Evolutionary conservation across 2,888 invertebrate genomes (phyloP), one percentile per base, ranked within the genome.

Genomic region (Drosophila quinaria): DNA sequence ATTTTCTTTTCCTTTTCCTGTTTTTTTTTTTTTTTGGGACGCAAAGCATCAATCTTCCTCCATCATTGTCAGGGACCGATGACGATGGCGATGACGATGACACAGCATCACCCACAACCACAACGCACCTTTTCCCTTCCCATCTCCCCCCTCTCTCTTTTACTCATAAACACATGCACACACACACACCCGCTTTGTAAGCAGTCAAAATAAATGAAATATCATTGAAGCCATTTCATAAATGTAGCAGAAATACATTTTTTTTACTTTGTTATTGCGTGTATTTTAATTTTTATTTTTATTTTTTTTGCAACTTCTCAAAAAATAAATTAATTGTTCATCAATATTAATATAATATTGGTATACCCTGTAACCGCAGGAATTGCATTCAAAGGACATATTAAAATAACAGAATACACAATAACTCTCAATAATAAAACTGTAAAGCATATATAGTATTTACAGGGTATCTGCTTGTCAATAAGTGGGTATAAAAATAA

Each of bases 31-130:
- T 67, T 78, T 70, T 42, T 56, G 65, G 60, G 62, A 35, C 66
- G 50, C 33, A 66, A 65, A 62, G 74, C 87, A 85, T 88, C 89
- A 85, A 85, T 88, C 88, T 88, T 85, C 74, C 68, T 88, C 88
- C 84, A 86, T 85, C 84, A 88, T 86, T 88, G 86, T 85, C 88
- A 85, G 81, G 56, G 71, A 62, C 72, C 73, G 70, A 81, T 87
- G 86, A 77, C 73, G 83, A 52, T 59, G 65, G 41, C 59, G 29
- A 51, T 70, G 80, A 60, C 60, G 70, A 82, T 81, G 80, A 81
- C 70, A 72, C 72, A 76, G 70, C 72, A 68, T 15, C 52, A 41
- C 35, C 50, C 49, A 25, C 47, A 47, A 46, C 39, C 44, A 35
- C n/a, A 54, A 37, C 31, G 29, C 19, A 33, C 25, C 42, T 31